Base-by-base conservation (phyloP, 2,113 vertebrate species). In the Gallinago media region DNA sequence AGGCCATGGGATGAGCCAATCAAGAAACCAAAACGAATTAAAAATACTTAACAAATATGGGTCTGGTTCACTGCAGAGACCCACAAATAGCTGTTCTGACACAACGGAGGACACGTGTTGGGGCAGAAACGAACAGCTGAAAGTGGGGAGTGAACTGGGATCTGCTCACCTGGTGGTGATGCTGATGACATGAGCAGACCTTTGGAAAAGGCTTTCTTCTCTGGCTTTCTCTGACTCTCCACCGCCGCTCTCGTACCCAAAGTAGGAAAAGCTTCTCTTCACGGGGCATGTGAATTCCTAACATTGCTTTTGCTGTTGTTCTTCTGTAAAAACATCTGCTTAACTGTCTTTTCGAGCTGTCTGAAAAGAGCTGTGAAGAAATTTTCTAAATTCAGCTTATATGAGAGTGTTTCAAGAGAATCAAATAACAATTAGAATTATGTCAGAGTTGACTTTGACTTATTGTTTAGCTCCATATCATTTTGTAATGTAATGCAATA, bases 371-470 rank as follows among this genome's bases (percentile, higher is more conserved):
- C n/a, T 65, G n/a, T 73, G 40, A 85, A 85, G 62, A 88, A 84
- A 78, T 49, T 11, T 49, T 47, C 52, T 58, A n/a, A 85, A 86
- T 76, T 93, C 68, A 66, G 38, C n/a, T 65, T 73, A 23, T 29
- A 62, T 12, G 31, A 66, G 25, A 88, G 80, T 62, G 8, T 13
- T 76, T 85, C 36, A 70, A 58, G 67, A 92, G 27, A 90, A 73
- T 72, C 26, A 70, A 85, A 85, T 83, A 75, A 82, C 66, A 88
- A 75, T 76, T 75, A 88, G n/a, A 94, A 88, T 72, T 79, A 65
- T 90, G 62, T 73, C 73, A 70, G 27, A 6, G 7, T 21, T 94
- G n/a, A n/a, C 47, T 96, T 77, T 92, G 66, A 68, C 61, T 77
- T 82, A 78, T 70, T 68, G 14, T 89, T 86, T 63, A 81, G 42